Base-by-base conservation (phyloP, 1,140 invertebrate species). In the Himalopsyche phryganea region DNA sequence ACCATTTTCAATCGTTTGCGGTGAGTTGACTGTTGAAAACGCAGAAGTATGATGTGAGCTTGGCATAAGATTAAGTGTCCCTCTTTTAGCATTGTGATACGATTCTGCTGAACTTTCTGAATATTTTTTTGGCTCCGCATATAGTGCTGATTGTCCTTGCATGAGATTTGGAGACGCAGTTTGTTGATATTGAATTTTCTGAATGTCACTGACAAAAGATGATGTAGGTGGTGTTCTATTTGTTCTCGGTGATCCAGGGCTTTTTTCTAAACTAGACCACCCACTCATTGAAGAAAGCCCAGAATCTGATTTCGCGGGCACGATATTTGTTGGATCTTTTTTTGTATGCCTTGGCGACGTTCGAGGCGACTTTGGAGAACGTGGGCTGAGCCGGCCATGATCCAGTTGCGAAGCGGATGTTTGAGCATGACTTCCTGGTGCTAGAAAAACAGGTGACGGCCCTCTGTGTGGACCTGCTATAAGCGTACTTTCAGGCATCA, bases 211-310 rank as follows among this genome's bases (percentile, higher is more conserved):
- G 9, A 47, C 19, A 17, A 47, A 17, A 15, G 44, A 19, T 5
- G 64, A 65, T 47, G 62, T 55, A 54, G 76, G 73, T 11, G 63
- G 54, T 32, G 69, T 66, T 66, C 74, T 68, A 15, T 70, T 72
- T 19, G 70, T 76, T 71, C 76, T 76, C 0, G 88, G 86, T 1
- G 86, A 90, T 46, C 85, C 85, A 9, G 88, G 89, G 20, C 89
- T 90, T 75, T 91, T 92, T 73, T 91, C 89, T 60, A 90, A 71
- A 69, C 85, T 90, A 7, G 88, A 91, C 84, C 89, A 91, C 11
- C 86, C 86, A 70, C 88, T 92, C 83, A 92, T 88, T 10, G 90
- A 91, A 0, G 89, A 91, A 38, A 92, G 72, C 1, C 89, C 89
- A 1, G 89, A 92, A 73, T 93, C 90, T 6, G 88, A 91, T 70